Evolutionary conservation across 92 coral and sea anemone genomes (phyloP).

Genomic region (Zoanthus sociatus): DNA sequence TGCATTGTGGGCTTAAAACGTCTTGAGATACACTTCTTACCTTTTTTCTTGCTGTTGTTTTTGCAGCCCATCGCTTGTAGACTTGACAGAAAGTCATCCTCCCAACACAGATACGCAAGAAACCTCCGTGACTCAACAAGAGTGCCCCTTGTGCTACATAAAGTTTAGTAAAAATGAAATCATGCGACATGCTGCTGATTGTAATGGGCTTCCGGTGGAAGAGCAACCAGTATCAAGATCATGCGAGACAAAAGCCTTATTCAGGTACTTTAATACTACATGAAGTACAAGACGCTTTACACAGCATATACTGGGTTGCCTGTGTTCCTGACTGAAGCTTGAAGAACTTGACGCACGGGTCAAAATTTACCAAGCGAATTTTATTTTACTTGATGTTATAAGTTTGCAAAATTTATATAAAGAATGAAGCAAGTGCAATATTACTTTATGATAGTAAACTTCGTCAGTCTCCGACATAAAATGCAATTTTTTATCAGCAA

Average conservation of each 20-base stretch:
- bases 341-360: too few relatives aligned
- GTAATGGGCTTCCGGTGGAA: constrained; percentile 9
- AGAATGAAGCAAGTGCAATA: too few relatives aligned
- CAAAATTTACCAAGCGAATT: too few relatives aligned
- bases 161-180: constrained; percentile 31
- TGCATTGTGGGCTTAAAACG: too few relatives aligned
- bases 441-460: too few relatives aligned
- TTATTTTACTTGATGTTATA: too few relatives aligned
- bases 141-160: constrained; percentile 45
- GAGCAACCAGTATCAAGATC: not conserved
- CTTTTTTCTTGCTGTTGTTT: not conserved
- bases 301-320: too few relatives aligned
- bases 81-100: constrained; percentile 17
- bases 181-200: constrained; percentile 24
- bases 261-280: not conserved
- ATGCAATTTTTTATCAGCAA: too few relatives aligned
- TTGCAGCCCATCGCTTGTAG: constrained; percentile 36
- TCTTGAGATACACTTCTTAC: too few relatives aligned
- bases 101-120: not conserved
- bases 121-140: not conserved
- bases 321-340: too few relatives aligned
- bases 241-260: not conserved
- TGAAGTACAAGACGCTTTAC: not conserved
- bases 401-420: too few relatives aligned
- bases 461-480: too few relatives aligned